A percentile compares a stretch with the other conserved stretches of the same genome.
phyloP scores from a whole-genome alignment of 2,888 invertebrate genomes.

The Cryptus armator region DNA sequence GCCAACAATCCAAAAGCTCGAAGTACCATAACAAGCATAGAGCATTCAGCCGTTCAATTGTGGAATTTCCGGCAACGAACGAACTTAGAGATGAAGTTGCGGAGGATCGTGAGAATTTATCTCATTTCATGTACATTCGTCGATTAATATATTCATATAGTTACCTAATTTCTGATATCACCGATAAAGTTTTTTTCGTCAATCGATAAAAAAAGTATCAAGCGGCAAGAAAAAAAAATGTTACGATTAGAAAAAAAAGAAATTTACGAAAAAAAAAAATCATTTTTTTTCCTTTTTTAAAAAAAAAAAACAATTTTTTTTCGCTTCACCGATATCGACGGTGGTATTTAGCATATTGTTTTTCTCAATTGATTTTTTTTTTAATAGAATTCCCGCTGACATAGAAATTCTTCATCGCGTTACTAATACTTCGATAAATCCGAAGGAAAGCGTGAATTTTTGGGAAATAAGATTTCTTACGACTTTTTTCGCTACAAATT shows the following conservation, averaged over 20 bases:
- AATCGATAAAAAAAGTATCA: too few relatives aligned
- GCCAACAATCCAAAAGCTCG: slow-evolving; percentile 7
- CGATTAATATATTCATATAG: background rate
- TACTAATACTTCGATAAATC: background rate
- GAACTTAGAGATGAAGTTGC: background rate
- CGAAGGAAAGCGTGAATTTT: background rate
- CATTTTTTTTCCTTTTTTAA: background rate
- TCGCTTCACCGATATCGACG: background rate
- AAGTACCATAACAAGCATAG: background rate
- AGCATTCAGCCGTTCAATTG: slow-evolving; percentile 12
- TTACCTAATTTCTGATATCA: background rate
- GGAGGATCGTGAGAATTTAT: background rate
- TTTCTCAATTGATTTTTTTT: too few relatives aligned
- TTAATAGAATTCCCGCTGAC: background rate
- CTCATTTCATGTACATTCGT: background rate
- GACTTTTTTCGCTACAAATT: slow-evolving; percentile 26
- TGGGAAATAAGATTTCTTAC: background rate
- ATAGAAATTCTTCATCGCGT: background rate
- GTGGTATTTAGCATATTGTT: background rate
- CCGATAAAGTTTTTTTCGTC: too few relatives aligned
- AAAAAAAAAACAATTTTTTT: background rate
- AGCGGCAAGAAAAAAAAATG: background rate
- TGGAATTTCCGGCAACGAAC: slow-evolving; percentile 13
- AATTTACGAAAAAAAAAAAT: background rate
- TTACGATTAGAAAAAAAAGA: background rate